Evolutionary conservation across 2,113 vertebrate species (phyloP).

Genomic region (Saimiri boliviensis): DNA sequence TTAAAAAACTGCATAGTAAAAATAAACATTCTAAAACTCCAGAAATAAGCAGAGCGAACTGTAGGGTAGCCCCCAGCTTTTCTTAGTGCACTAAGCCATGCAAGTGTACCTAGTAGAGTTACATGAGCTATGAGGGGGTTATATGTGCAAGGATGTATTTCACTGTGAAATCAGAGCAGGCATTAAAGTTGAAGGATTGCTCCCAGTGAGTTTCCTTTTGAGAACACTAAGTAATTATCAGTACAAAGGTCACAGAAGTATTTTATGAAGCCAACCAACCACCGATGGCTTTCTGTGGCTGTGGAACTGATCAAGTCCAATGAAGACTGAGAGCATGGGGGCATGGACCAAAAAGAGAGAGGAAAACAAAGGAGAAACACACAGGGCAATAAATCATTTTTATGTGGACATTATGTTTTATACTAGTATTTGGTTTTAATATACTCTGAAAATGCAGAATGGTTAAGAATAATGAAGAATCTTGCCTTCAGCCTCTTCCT

Average conservation of each 20-base stretch:
- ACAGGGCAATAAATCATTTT: neutral
- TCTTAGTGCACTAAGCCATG: neutral
- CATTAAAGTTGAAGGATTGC: slow-evolving; percentile 33
- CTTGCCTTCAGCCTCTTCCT: neutral
- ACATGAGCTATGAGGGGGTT: neutral
- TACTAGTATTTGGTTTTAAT: neutral
- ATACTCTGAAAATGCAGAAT: neutral
- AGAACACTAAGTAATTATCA: slow-evolving; percentile 48
- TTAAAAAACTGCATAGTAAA: neutral
- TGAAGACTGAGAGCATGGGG: slow-evolving; percentile 32
- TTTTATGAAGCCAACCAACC: neutral
- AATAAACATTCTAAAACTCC: neutral
- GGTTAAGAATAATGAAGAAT: neutral
- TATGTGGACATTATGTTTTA: neutral
- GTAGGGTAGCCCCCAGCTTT: neutral
- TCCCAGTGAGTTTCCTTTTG: slow-evolving; percentile 24
- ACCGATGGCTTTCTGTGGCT: slow-evolving; percentile 42
- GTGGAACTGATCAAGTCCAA: slow-evolving; percentile 61
- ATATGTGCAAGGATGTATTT: slow-evolving; percentile 54
- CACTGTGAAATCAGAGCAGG: slow-evolving; percentile 71
- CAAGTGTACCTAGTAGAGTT: slow-evolving; percentile 5
- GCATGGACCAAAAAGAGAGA: slow-evolving; percentile 40
- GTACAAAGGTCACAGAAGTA: slow-evolving; percentile 69
- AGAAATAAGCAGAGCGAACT: slow-evolving; percentile 13
- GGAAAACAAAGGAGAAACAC: neutral